phyloP scores from a whole-genome alignment of 2,888 invertebrate genomes.

The Andrena bucephala region DNA sequence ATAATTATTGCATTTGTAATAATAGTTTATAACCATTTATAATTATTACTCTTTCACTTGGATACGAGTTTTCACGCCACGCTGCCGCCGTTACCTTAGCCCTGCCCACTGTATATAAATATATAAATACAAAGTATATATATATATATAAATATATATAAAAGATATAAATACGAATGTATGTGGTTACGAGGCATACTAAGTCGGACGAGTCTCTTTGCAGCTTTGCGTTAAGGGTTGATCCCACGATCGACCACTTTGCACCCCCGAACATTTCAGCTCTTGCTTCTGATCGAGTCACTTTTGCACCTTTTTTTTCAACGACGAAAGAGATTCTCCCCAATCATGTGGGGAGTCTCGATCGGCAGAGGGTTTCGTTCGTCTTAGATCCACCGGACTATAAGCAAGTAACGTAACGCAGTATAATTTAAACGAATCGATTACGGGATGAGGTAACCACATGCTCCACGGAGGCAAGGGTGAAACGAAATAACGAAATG shows the following conservation, averaged over 20 bases:
- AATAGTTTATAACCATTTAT: not conserved
- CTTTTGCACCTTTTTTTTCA: slow-evolving; percentile 20
- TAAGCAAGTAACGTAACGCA: slow-evolving; percentile 81
- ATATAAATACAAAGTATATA: slow-evolving; percentile 81
- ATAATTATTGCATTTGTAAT: too few relatives aligned
- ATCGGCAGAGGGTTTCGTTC: slow-evolving; percentile 75
- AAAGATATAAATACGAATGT: slow-evolving; percentile 76
- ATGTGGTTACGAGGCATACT: slow-evolving; percentile 79
- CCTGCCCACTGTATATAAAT: slow-evolving; percentile 82
- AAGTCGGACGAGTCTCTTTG: slow-evolving; percentile 73
- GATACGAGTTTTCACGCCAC: slow-evolving; percentile 28
- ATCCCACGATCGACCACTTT: not conserved
- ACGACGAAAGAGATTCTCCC: not conserved
- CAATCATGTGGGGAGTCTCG: not conserved
- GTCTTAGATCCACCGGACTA: slow-evolving; percentile 80
- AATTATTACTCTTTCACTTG: slow-evolving; percentile 45
- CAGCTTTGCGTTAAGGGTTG: slow-evolving; percentile 24
- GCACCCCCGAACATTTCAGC: slow-evolving; percentile 8
- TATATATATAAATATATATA: slow-evolving; percentile 67
- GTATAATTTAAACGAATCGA: slow-evolving; percentile 79
- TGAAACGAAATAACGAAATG: slow-evolving; percentile 49
- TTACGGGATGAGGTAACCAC: slow-evolving; percentile 70
- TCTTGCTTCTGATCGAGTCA: slow-evolving; percentile 23
- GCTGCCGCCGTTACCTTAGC: slow-evolving; percentile 64
- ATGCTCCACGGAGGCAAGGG: slow-evolving; percentile 66